These are phyloP conservation scores for Actenoides hombroni DNA, from an alignment of 2,113 vertebrate genomes.

Conservation along the genomic window DNA sequence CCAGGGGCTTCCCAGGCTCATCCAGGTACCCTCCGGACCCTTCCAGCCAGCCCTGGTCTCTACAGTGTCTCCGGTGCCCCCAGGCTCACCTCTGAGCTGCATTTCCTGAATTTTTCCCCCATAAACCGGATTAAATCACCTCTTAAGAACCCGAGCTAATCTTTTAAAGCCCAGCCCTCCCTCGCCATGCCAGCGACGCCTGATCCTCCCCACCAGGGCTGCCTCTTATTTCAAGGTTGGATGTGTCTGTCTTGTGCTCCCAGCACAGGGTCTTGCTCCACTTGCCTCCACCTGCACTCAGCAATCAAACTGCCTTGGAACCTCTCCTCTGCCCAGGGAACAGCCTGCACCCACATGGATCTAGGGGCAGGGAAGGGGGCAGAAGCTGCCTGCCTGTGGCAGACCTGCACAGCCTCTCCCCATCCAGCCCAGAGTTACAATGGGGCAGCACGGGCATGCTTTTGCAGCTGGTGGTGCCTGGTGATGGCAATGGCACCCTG, in stretches of 20 bases:
- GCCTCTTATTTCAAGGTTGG: constrained; percentile 55
- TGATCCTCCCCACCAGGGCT: not conserved
- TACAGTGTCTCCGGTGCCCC: fast-evolving
- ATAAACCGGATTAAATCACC: constrained; percentile 11
- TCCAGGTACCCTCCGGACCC: not conserved
- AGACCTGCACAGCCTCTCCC: fast-evolving
- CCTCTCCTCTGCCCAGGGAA: not conserved
- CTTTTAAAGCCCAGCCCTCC: not conserved
- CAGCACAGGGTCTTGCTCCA: not conserved
- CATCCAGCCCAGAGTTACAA: not conserved
- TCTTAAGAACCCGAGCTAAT: not conserved
- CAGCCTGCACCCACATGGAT: not conserved
- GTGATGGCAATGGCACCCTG: fast-evolving
- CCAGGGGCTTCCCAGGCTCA: not conserved
- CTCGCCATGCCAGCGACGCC: not conserved
- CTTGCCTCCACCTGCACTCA: constrained; percentile 43
- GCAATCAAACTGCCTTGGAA: constrained; percentile 40
- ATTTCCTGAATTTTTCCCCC: not conserved
- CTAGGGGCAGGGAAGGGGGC: not conserved
- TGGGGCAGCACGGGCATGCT: fast-evolving
- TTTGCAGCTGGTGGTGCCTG: not conserved
- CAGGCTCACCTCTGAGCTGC: not conserved
- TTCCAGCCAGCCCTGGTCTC: not conserved
- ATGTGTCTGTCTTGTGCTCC: not conserved
- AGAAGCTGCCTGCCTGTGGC: not conserved